These are phyloP conservation scores for Strigamia crassipes DNA, from an alignment of 2,888 invertebrate genomes.

Conservation along the genomic window DNA sequence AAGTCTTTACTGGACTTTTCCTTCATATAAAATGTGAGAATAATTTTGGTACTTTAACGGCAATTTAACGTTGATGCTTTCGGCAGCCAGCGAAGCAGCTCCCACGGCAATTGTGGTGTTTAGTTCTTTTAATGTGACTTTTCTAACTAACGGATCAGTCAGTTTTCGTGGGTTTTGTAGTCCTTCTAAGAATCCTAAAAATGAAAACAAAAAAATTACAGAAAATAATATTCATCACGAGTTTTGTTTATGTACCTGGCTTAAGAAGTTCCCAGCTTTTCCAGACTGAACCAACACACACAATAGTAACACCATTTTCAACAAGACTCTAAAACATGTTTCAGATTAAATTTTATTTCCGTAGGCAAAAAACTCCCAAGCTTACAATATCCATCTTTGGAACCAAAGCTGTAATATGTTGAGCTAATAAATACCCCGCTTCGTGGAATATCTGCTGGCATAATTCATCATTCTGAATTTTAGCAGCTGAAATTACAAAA, in stretches of 20 bases:
- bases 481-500: conserved; percentile 59
- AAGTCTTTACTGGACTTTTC: conserved; percentile 22
- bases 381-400: conserved; percentile 66
- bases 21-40: background rate
- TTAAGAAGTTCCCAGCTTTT: conserved; percentile 83
- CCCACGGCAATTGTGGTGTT: conserved; percentile 36
- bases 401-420: conserved; percentile 69
- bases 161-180: background rate
- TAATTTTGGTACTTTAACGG: conserved; percentile 33
- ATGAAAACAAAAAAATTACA: background rate
- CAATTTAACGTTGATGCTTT: conserved; percentile 3
- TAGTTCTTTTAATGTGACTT: conserved; percentile 36
- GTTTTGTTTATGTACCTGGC: conserved; percentile 62
- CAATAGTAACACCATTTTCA: conserved; percentile 69
- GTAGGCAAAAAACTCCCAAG: conserved; percentile 43
- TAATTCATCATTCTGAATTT: conserved; percentile 73
- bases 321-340: conserved; percentile 62
- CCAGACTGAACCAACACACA: conserved; percentile 96
- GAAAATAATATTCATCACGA: no score
- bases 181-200: conserved; percentile 36
- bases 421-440: conserved; percentile 70
- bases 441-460: conserved; percentile 72
- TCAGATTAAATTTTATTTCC: background rate
- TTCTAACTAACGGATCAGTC: conserved; percentile 16
- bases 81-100: conserved; percentile 22